Evolutionary conservation across 2,113 vertebrate genomes (phyloP).

Genomic region (Perca fluviatilis): DNA sequence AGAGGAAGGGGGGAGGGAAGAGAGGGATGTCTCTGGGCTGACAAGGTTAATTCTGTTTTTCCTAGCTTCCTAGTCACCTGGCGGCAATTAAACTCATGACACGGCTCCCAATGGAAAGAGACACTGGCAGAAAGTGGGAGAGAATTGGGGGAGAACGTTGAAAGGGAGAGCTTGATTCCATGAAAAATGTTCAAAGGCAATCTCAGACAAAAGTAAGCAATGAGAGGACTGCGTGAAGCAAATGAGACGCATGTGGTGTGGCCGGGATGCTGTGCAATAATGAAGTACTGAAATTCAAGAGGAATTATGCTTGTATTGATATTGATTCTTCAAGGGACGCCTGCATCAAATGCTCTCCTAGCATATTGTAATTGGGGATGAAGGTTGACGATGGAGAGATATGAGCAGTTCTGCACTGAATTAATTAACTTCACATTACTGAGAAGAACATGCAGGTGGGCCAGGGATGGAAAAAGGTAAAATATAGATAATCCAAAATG

Average conservation of each 20-base stretch:
- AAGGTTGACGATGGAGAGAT: conserved; percentile 40
- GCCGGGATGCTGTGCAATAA: conserved; percentile 33
- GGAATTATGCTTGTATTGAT: conserved; percentile 53
- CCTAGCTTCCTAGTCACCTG: conserved; percentile 71
- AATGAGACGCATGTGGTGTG: conserved; percentile 10
- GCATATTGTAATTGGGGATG: conserved; percentile 43
- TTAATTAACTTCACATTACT: conserved; percentile 32
- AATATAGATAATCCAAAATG: not conserved
- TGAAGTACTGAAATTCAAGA: conserved; percentile 37
- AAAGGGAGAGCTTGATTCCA: conserved; percentile 10
- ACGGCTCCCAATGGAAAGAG: conserved; percentile 45
- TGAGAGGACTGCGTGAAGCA: not conserved
- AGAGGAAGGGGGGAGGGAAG: conserved; percentile 38
- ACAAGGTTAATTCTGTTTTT: conserved; percentile 84
- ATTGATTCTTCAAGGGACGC: conserved; percentile 49
- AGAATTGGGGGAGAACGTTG: not conserved
- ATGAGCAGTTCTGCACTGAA: conserved; percentile 26
- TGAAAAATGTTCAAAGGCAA: conserved; percentile 55
- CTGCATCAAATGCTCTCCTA: conserved; percentile 31
- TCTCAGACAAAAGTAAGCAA: conserved; percentile 9
- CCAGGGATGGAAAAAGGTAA: not conserved
- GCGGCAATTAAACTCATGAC: conserved; percentile 76
- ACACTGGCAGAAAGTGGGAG: conserved; percentile 16
- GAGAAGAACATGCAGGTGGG: conserved; percentile 6
- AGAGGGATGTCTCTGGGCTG: conserved; percentile 67